A percentile compares a stretch with the other conserved stretches of the same genome.
Evolutionary conservation across 2,888 invertebrate genomes (phyloP).

Genomic region (Odontocolon sp.): DNA sequence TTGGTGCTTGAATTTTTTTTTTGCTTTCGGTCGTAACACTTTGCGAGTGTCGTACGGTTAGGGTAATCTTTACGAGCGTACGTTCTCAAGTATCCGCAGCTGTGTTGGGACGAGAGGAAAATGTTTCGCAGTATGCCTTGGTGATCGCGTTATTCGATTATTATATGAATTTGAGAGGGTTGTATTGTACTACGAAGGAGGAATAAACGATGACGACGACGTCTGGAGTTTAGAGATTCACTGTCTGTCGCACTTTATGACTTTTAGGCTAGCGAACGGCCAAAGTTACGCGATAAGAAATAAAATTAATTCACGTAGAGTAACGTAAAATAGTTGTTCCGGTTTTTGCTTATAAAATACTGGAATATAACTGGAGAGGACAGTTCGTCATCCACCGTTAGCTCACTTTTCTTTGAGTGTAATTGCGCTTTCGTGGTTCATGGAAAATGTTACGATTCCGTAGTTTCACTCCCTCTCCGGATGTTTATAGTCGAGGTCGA

Average conservation of each 20-base stretch:
- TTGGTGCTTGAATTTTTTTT: constrained; percentile 19
- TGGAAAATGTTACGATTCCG: constrained; percentile 47
- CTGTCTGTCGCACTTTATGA: constrained; percentile 64
- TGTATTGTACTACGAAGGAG: constrained; percentile 21
- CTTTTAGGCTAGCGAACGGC: constrained; percentile 35
- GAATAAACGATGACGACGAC: constrained; percentile 28
- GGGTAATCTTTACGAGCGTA: constrained; percentile 47
- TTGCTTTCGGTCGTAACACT: constrained; percentile 39
- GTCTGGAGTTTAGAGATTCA: constrained; percentile 56
- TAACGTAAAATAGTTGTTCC: constrained; percentile 12
- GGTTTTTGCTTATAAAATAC: constrained; percentile 49
- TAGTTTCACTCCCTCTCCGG: constrained; percentile 16
- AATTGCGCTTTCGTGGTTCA: constrained; percentile 43
- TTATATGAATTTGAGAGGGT: constrained; percentile 57
- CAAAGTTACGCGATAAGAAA: constrained; percentile 41
- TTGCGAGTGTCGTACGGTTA: constrained; percentile 2
- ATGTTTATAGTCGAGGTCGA: constrained; percentile 53
- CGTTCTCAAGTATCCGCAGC: constrained; percentile 10
- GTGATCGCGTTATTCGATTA: constrained; percentile 60
- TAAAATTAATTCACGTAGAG: constrained; percentile 47
- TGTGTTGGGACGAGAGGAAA: constrained; percentile 15
- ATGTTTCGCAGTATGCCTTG: constrained; percentile 45
- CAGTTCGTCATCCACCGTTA: constrained; percentile 46
- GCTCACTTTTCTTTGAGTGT: constrained; percentile 31
- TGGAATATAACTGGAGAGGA: constrained; percentile 29